These are phyloP conservation scores for Pollimyrus isidori DNA, from an alignment of 2,113 vertebrate genomes.

Conservation along the genomic window DNA sequence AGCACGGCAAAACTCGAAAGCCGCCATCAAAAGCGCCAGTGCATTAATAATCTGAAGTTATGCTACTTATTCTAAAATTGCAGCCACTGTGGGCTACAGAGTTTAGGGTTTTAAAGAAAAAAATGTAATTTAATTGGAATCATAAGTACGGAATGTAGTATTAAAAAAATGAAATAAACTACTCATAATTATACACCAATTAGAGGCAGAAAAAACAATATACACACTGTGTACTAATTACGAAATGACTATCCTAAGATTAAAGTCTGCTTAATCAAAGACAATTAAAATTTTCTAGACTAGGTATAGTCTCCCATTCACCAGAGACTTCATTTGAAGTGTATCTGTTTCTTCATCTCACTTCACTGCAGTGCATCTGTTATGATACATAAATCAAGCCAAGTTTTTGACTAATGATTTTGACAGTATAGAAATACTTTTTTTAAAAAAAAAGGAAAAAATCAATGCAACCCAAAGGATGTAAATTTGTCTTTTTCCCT, in stretches of 20 bases:
- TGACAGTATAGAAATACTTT: not conserved
- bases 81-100: constrained; percentile 6
- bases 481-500: not conserved
- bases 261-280: constrained; percentile 19
- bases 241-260: constrained; percentile 23
- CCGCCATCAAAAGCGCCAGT: not conserved
- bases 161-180: not conserved
- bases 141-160: not conserved
- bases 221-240: constrained; percentile 11
- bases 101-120: not conserved
- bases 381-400: not conserved
- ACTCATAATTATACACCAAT: constrained; percentile 18
- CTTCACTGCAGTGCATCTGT: not conserved
- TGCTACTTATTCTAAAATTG: not conserved
- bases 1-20: not conserved
- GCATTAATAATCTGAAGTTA: not conserved
- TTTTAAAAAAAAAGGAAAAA: not conserved
- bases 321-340: not conserved
- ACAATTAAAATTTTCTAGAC: not conserved
- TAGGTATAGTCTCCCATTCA: constrained; percentile 9
- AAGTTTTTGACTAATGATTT: constrained; percentile 8
- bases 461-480: not conserved
- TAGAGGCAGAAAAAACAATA: constrained; percentile 15
- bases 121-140: not conserved
- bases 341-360: not conserved